Evolutionary conservation across 2,888 invertebrate genomes (phyloP).

Genomic region (Spialia ferax): DNA sequence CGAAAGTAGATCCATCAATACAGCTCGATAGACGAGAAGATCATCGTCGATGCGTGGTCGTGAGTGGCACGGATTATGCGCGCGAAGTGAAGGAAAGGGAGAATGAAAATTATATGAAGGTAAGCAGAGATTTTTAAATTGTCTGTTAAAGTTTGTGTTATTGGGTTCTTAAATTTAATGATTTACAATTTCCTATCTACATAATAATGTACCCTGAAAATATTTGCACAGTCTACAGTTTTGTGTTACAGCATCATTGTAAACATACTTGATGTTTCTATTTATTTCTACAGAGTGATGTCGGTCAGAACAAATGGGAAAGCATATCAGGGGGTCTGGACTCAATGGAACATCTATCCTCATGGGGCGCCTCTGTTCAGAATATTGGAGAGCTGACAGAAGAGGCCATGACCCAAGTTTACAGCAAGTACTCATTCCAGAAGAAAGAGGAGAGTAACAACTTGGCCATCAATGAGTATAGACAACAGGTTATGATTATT

Average conservation of each 20-base stretch:
- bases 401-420: conserved; percentile 75
- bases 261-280: no score
- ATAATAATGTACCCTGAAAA: no score
- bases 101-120: conserved; percentile 67
- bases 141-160: neutral
- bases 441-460: conserved; percentile 69
- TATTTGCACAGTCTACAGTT: no score
- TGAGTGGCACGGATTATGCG: conserved; percentile 69
- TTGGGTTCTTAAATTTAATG: no score
- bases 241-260: no score
- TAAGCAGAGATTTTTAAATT: conserved; percentile 45
- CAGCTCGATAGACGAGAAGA: conserved; percentile 65
- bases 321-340: conserved; percentile 68
- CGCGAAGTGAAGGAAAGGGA: conserved; percentile 67
- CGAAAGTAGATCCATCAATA: conserved; percentile 61
- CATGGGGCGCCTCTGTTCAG: conserved; percentile 56
- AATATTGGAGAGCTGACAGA: conserved; percentile 67
- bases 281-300: conserved; percentile 59
- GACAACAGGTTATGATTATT: conserved; percentile 57
- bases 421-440: conserved; percentile 76
- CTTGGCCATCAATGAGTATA: conserved; percentile 72
- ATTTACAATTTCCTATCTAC: no score
- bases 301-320: conserved; percentile 57
- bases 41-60: conserved; percentile 64
- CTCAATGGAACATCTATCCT: conserved; percentile 70